These are phyloP conservation scores for Neoscelio sp. DNA, from an alignment of 2,888 invertebrate species.

Conservation along the genomic window DNA sequence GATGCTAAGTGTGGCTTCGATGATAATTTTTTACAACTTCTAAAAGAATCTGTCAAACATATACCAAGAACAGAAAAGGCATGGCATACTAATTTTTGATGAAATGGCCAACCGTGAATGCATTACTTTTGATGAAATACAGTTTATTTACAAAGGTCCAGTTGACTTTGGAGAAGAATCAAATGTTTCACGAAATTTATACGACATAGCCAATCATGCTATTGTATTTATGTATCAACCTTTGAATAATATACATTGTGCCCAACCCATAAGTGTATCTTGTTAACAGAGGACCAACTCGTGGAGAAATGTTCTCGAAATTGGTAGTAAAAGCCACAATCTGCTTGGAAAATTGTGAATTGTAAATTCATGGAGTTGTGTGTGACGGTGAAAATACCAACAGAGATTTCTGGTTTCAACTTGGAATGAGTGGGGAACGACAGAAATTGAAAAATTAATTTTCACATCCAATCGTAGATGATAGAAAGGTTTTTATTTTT, in stretches of 20 bases:
- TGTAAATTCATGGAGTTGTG: background rate
- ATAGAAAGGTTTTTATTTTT: too few relatives aligned
- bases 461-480: too few relatives aligned
- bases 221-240: slow-evolving; percentile 6
- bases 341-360: background rate
- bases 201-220: background rate
- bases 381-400: background rate
- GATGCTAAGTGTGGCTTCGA: too few relatives aligned
- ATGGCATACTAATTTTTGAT: background rate
- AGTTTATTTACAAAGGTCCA: background rate
- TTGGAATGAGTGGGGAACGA: background rate
- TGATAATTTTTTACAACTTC: too few relatives aligned
- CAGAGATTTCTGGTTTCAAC: background rate
- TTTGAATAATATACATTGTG: background rate
- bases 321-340: background rate
- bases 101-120: slow-evolving; percentile 6
- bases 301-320: background rate
- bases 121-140: background rate
- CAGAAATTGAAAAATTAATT: too few relatives aligned
- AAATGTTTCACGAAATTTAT: background rate
- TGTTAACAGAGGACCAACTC: slow-evolving; percentile 1
- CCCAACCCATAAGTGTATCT: background rate
- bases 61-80: background rate
- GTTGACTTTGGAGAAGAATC: background rate
- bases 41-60: too few relatives aligned